phyloP scores from a whole-genome alignment of 1,140 invertebrate genomes.

The Lasioglossum baleicum region DNA sequence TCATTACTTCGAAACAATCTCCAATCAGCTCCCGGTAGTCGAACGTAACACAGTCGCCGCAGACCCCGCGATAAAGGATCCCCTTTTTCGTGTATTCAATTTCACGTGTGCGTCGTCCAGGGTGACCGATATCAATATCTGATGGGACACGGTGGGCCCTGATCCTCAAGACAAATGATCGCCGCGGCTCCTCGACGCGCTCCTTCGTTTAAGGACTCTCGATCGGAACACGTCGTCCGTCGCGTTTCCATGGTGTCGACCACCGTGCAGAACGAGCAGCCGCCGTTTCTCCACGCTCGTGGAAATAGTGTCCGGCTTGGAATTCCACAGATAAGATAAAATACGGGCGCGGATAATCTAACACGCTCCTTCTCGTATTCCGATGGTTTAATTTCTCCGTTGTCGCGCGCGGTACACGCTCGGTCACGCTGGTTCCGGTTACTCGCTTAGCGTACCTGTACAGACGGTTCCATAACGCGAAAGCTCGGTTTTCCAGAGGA shows the following conservation, averaged over 20 bases:
- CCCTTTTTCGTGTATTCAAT: slow-evolving; percentile 14
- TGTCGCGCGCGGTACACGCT: slow-evolving; percentile 35
- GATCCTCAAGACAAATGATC: slow-evolving; percentile 23
- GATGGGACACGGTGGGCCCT: background rate
- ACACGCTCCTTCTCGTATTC: slow-evolving; percentile 53
- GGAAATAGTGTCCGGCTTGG: slow-evolving; percentile 39
- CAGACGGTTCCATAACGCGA: too few species aligned
- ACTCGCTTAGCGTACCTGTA: slow-evolving; percentile 8
- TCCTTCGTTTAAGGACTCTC: slow-evolving; percentile 38
- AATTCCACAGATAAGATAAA: slow-evolving; percentile 61
- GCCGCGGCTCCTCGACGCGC: background rate
- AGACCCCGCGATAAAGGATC: slow-evolving; percentile 1
- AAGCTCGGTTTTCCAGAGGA: too few species aligned
- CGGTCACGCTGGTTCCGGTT: slow-evolving; percentile 27
- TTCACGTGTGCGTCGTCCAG: slow-evolving; percentile 16
- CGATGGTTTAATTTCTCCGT: slow-evolving; percentile 53
- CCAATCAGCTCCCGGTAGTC: background rate
- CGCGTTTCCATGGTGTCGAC: slow-evolving; percentile 37
- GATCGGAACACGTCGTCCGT: slow-evolving; percentile 22
- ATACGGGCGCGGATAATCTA: slow-evolving; percentile 54
- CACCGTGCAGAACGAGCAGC: slow-evolving; percentile 50
- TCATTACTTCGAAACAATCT: background rate
- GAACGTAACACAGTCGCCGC: background rate
- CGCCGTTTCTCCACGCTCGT: slow-evolving; percentile 26
- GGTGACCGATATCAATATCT: slow-evolving; percentile 4